Percentiles rank a stretch among this genome's conserved stretches.
Evolutionary conservation across 1,140 invertebrate species (phyloP).

Genomic region (Zaprionus davidi): DNA sequence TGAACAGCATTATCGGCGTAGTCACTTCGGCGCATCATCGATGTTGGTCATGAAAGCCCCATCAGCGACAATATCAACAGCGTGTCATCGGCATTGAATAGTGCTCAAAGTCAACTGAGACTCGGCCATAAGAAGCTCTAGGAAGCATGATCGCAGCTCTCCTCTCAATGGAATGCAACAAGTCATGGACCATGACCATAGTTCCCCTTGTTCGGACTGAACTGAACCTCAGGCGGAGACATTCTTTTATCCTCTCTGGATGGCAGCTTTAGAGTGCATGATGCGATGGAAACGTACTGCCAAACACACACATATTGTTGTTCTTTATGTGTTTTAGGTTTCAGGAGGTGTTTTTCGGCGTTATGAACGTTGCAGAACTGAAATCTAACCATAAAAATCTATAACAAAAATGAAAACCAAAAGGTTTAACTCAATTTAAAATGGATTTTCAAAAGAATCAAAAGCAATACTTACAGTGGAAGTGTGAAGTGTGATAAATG

Average conservation of each 20-base stretch:
- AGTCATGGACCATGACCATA: background rate
- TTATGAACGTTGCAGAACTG: background rate
- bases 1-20: background rate
- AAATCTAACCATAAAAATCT: background rate
- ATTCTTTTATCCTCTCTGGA: background rate
- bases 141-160: background rate
- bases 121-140: conserved; percentile 9
- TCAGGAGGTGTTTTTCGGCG: background rate
- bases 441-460: background rate
- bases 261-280: background rate
- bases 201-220: background rate
- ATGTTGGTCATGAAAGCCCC: too few relatives aligned
- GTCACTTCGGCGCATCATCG: background rate
- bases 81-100: background rate
- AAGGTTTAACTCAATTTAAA: background rate
- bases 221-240: background rate
- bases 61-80: too few relatives aligned
- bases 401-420: background rate
- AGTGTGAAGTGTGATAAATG: conserved; percentile 13
- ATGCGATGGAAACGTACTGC: background rate
- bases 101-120: conserved; percentile 41
- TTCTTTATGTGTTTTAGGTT: conserved; percentile 32
- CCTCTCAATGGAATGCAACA: background rate
- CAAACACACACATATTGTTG: background rate
- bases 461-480: conserved; percentile 10